Evolutionary conservation across 2,797 vertebrate species (phyloP).

Genomic region (Cyprinodon diabolis): DNA sequence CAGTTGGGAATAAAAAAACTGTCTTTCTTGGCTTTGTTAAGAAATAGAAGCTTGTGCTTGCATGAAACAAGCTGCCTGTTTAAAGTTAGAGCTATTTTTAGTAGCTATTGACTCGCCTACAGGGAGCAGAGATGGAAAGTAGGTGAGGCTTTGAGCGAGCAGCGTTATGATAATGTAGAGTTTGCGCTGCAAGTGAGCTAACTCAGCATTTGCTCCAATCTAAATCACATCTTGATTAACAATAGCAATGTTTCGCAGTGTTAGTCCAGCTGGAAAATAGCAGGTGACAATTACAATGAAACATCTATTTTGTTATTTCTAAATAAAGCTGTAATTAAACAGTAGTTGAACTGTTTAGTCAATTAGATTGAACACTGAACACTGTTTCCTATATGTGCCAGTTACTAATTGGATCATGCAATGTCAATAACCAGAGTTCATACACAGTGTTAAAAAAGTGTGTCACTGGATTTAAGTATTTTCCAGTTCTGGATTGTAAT

Average conservation of each 20-base stretch:
- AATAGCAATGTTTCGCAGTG: slow-evolving; percentile 35
- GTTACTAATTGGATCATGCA: background rate
- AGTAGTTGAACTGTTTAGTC: background rate
- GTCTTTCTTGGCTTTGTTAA: slow-evolving; percentile 70
- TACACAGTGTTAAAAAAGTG: background rate
- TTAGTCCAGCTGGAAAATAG: slow-evolving; percentile 38
- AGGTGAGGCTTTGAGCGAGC: slow-evolving; percentile 58
- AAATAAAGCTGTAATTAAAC: background rate
- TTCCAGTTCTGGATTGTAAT: background rate
- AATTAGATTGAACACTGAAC: background rate
- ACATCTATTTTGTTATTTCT: background rate
- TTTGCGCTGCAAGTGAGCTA: slow-evolving; percentile 49
- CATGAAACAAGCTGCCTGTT: slow-evolving; percentile 72
- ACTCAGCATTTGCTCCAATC: slow-evolving; percentile 60
- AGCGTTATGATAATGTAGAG: slow-evolving; percentile 41
- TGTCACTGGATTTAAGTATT: background rate
- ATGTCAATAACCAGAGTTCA: background rate
- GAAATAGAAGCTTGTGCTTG: slow-evolving; percentile 67
- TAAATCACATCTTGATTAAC: slow-evolving; percentile 72
- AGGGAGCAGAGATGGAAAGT: slow-evolving; percentile 68
- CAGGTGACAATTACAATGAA: background rate
- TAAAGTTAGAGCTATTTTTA: slow-evolving; percentile 77
- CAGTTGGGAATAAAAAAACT: slow-evolving; percentile 63
- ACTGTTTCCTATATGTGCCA: background rate
- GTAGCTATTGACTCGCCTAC: slow-evolving; percentile 55